Percentiles rank a stretch among this genome's conserved stretches.
Evolutionary conservation across 1,140 invertebrate genomes (phyloP).

Genomic region (Zeugodacus cucurbitae): DNA sequence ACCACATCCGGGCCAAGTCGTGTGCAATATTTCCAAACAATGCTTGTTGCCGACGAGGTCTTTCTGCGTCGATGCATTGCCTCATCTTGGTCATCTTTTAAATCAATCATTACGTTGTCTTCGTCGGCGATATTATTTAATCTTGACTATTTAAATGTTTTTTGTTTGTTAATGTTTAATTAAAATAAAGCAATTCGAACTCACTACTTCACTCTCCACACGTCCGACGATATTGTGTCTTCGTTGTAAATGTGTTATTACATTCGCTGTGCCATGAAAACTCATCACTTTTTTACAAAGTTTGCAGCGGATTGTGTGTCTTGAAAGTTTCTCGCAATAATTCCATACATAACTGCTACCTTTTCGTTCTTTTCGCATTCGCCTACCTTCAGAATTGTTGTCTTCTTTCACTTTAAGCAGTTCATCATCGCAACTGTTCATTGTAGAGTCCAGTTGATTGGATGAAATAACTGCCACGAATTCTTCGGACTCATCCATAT

Average conservation of each 20-base stretch:
- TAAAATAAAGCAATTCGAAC: neutral
- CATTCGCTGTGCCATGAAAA: constrained; percentile 57
- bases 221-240: constrained; percentile 51
- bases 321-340: constrained; percentile 50
- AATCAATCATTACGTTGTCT: neutral
- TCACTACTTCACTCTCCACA: neutral
- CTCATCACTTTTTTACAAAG: constrained; percentile 52
- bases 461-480: neutral
- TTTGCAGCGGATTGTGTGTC: constrained; percentile 51
- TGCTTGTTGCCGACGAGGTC: constrained; percentile 41
- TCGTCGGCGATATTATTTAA: constrained; percentile 4
- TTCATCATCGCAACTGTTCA: neutral
- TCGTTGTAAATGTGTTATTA: constrained; percentile 54
- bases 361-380: constrained; percentile 46
- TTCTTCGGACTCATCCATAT: neutral
- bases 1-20: constrained; percentile 49
- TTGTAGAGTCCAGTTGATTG: constrained; percentile 31
- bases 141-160: neutral
- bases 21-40: constrained; percentile 51
- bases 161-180: neutral
- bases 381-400: neutral
- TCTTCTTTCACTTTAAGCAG: neutral
- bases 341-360: constrained; percentile 55
- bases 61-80: neutral
- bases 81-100: neutral